Percentiles rank a stretch among this genome's conserved stretches.
Evolutionary conservation across 2,113 vertebrate species (phyloP).

Genomic region (Brevimyrus niger): DNA sequence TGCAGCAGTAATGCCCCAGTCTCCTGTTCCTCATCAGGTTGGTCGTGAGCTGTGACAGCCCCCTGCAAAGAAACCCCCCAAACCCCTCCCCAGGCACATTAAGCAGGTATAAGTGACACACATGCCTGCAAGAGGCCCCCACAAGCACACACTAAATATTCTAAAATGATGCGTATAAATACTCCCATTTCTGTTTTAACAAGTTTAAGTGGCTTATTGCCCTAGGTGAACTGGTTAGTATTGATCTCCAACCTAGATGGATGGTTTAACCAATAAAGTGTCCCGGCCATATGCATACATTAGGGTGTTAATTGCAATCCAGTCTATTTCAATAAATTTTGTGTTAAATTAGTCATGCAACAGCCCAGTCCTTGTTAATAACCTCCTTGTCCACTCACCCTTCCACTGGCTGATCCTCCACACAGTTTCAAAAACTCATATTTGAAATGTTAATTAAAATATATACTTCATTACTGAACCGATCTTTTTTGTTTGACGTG

Average conservation of each 20-base stretch:
- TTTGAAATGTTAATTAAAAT: background rate
- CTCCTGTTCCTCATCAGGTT: background rate
- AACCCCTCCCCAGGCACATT: background rate
- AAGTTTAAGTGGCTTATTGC: conserved; percentile 62
- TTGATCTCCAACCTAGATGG: conserved; percentile 59
- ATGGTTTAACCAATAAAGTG: conserved; percentile 46
- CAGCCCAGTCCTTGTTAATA: conserved; percentile 44
- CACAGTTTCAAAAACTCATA: background rate
- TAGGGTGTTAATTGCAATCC: conserved; percentile 57
- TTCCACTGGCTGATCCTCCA: background rate
- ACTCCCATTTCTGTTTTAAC: conserved; percentile 42
- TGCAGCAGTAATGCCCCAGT: background rate
- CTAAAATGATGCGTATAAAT: conserved; percentile 52
- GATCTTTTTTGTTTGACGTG: background rate
- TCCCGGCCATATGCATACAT: conserved; percentile 44
- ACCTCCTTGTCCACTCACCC: conserved; percentile 28
- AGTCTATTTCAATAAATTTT: conserved; percentile 60
- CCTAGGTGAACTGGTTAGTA: conserved; percentile 63
- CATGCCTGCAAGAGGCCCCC: background rate
- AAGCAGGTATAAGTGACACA: background rate
- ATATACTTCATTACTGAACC: background rate
- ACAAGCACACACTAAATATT: background rate
- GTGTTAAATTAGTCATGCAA: conserved; percentile 56
- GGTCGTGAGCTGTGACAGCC: background rate
- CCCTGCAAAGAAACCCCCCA: background rate